Percentiles rank a stretch among this genome's conserved stretches.
phyloP scores from a whole-genome alignment of 2,888 invertebrate species.

The Drosophila cracens region DNA sequence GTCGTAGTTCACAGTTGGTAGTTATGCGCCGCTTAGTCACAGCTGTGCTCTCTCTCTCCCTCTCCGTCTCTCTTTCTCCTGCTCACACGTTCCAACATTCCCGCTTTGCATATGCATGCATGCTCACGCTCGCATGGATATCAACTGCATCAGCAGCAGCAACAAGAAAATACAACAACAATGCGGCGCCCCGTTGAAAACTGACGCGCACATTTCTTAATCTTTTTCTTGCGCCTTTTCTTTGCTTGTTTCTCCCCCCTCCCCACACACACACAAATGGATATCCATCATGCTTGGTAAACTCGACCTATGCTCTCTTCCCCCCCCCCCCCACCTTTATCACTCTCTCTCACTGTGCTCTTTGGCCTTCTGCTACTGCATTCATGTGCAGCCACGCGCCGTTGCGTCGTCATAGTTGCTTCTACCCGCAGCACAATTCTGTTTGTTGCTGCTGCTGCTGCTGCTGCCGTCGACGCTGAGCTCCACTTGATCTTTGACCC shows the following conservation, averaged over 20 bases:
- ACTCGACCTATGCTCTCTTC: constrained; percentile 69
- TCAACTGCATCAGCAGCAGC: constrained; percentile 22
- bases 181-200: constrained; percentile 51
- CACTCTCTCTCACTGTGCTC: constrained; percentile 12
- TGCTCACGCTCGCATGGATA: constrained; percentile 55
- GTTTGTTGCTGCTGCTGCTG: constrained; percentile 47
- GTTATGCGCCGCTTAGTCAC: constrained; percentile 80
- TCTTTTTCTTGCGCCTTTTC: constrained; percentile 69
- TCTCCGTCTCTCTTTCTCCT: constrained; percentile 20
- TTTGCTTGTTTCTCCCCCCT: constrained; percentile 33
- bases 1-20: constrained; percentile 65
- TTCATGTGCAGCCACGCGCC: constrained; percentile 74
- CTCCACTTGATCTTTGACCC: constrained; percentile 82
- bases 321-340: not conserved
- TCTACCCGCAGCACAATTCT: constrained; percentile 65
- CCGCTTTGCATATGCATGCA: constrained; percentile 67
- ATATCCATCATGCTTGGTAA: constrained; percentile 75
- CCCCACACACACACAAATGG: constrained; percentile 11
- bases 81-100: constrained; percentile 20
- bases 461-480: constrained; percentile 59
- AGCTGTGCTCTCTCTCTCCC: constrained; percentile 63
- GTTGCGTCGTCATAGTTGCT: constrained; percentile 60
- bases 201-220: constrained; percentile 74
- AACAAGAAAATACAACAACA: constrained; percentile 37
- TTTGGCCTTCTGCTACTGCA: constrained; percentile 50